Percentiles rank a stretch among this genome's conserved stretches.
Evolutionary conservation across 2,113 vertebrate genomes (phyloP).

Genomic region (Clarias gariepinus): DNA sequence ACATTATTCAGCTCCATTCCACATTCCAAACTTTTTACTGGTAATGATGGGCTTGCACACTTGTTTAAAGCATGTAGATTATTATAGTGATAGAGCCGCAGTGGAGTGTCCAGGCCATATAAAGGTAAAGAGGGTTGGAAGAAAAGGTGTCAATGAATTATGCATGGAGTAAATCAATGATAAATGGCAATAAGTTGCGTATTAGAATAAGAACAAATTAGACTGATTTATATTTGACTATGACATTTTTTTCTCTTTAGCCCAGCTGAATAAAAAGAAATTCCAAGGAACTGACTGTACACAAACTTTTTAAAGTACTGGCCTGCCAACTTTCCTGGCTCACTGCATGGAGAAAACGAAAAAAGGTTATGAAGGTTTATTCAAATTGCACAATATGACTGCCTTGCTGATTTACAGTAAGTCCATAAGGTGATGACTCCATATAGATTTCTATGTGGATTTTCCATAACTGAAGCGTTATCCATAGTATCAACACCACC

Average conservation of each 20-base stretch:
- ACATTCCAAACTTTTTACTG: background rate
- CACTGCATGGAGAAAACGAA: background rate
- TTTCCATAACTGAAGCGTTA: background rate
- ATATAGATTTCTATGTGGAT: background rate
- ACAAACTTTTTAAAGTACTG: background rate
- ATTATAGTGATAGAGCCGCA: background rate
- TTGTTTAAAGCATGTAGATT: background rate
- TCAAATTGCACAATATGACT: background rate
- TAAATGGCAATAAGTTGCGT: background rate
- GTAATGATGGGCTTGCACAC: background rate
- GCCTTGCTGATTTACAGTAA: background rate
- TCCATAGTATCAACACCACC: too few relatives aligned
- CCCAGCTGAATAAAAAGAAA: background rate
- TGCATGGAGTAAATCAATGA: background rate
- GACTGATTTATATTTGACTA: background rate
- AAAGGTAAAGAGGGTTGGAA: background rate
- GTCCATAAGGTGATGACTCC: background rate
- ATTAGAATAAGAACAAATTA: background rate
- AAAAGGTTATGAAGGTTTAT: background rate
- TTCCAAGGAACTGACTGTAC: slow-evolving; percentile 5
- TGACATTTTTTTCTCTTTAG: background rate
- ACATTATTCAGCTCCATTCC: background rate
- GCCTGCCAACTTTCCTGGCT: background rate
- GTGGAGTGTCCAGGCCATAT: background rate
- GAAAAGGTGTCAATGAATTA: background rate